Base-by-base conservation (phyloP, 1,140 invertebrate genomes). In the Musca domestica region DNA sequence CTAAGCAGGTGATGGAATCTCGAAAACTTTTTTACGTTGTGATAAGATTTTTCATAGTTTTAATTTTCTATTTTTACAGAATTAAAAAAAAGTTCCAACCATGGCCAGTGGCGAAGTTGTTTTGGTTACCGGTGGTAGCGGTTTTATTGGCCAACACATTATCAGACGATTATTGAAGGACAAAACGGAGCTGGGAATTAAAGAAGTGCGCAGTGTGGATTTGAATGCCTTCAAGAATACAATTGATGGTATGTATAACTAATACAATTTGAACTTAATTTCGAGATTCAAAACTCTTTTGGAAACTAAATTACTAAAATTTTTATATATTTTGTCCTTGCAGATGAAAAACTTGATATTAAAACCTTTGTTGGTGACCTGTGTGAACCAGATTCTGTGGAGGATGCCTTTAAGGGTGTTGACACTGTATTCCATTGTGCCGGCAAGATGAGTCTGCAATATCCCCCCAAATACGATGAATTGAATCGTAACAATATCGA, bases 101-200 rank as follows among this genome's bases (percentile, higher is more conserved):
- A 41, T 41, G 34, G 34, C 34, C 71, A 64, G 81, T 19, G 76
- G 73, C 15, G 78, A 80, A 34, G 73, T 80, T 23, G 69, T 80
- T 61, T 75, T 80, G 25, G 74, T 80, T 22, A 80, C 78, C 20
- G 89, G 89, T 47, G 87, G 86, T 10, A 85, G 85, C 69, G 89
- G 89, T 9, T 91, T 89, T 76, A 76, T 90, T 27, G 89, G 89
- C 9, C 87, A 89, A 72, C 88, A 90, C 76, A 78, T 90, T 17
- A 82, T 91, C 10, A 82, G 85, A 64, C 74, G 88, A 9, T 83
- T 90, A 69, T 73, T 86, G 70, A 74, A 82, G 47, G 84, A 85
- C 64, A 71, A 73, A 63, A 73, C 82, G 17, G 75, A 76, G 41
- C 64, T 81, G 47, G 67, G 68, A 51, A 83, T 89, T 22, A 77